These are phyloP conservation scores for Petroica traversi DNA, from an alignment of 2,113 vertebrate species.

Conservation along the genomic window DNA sequence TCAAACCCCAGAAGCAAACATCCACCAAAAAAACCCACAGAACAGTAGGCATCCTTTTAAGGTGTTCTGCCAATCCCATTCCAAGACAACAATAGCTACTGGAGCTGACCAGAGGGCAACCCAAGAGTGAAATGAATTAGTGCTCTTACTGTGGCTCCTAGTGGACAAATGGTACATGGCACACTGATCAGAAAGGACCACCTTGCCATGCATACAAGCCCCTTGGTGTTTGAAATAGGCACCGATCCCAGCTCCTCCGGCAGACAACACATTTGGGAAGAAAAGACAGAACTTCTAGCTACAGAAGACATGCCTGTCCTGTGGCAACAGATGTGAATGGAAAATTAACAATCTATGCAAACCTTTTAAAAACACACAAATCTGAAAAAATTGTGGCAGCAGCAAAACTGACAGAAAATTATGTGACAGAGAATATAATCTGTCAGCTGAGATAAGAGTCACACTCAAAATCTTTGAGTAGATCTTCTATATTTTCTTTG, in stretches of 20 bases:
- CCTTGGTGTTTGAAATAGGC: rapidly evolving
- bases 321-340: neutral
- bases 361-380: neutral
- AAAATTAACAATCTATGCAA: neutral
- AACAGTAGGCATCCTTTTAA: neutral
- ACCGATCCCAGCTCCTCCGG: neutral
- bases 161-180: neutral
- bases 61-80: neutral
- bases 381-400: neutral
- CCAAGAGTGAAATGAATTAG: neutral
- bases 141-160: conserved; percentile 37
- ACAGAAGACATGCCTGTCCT: neutral
- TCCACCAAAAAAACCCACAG: rapidly evolving
- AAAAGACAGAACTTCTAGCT: neutral
- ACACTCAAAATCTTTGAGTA: neutral
- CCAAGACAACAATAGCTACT: neutral
- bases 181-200: neutral
- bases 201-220: neutral
- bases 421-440: neutral
- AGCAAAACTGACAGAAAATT: neutral
- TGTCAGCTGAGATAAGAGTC: neutral
- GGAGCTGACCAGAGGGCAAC: neutral
- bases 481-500: neutral
- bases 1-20: neutral
- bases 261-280: neutral